A percentile compares a stretch with the other conserved stretches of the same genome.
phyloP scores from a whole-genome alignment of 2,113 vertebrate species.

The Mesitornis unicolor region DNA sequence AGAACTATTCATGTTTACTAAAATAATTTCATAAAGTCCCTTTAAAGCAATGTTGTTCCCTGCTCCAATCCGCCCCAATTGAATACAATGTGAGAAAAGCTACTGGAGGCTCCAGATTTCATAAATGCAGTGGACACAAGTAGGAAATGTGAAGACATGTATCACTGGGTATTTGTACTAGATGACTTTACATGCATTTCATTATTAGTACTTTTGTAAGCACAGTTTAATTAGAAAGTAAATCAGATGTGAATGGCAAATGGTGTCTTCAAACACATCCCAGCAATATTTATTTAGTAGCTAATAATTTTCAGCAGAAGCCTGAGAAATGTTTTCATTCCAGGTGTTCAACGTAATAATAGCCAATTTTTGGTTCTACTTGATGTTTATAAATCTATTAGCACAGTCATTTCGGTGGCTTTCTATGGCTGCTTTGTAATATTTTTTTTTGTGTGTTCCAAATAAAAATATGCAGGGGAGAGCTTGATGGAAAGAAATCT shows the following conservation, averaged over 20 bases:
- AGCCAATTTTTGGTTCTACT: neutral
- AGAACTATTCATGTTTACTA: neutral
- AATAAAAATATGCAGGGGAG: neutral
- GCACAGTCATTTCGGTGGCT: neutral
- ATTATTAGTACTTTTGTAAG: conserved; percentile 1
- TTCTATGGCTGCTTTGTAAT: neutral
- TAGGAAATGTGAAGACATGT: neutral
- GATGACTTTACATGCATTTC: neutral
- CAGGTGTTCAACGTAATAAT: neutral
- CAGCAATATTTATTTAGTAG: conserved; percentile 1
- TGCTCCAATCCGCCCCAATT: no score
- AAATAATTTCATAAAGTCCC: neutral
- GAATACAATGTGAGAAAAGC: neutral
- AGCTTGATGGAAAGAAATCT: neutral
- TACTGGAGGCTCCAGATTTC: neutral
- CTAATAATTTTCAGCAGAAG: neutral
- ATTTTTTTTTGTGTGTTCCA: neutral
- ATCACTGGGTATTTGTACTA: neutral
- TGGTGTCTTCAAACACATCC: neutral
- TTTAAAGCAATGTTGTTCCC: neutral
- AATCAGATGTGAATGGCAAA: conserved; percentile 49
- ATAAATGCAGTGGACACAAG: neutral
- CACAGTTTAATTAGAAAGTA: conserved; percentile 19
- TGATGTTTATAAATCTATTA: neutral
- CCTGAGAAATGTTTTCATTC: neutral